Evolutionary conservation across 2,797 vertebrate genomes (phyloP), one percentile per base, ranked within the genome.

Genomic region (Tokudaia muenninki): DNA sequence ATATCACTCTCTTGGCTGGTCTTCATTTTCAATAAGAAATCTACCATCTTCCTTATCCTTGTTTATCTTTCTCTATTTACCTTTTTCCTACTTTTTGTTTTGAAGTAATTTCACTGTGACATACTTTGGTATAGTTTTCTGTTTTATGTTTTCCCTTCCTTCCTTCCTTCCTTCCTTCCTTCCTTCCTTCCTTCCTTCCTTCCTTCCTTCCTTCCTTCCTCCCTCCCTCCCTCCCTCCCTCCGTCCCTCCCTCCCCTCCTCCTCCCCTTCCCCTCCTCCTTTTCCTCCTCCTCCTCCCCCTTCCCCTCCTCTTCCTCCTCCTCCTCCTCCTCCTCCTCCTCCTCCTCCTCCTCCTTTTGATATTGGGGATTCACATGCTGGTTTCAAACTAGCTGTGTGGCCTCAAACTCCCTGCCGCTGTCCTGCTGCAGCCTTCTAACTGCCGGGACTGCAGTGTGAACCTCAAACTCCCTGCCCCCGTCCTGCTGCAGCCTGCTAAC

Each of bases 81-180:
- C 11, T 86, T 65, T 79, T 96, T 75, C 21, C 31, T 70, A n/a
- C 50, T 91, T 84, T 55, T 79, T 61, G 11, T 4, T 72, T 95
- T 96, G 72, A 90, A 92, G 9, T 70, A 91, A 72, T 86, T 95
- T 89, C 50, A 95, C 34, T 91, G 87, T 70, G 21, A 70, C 72
- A 31, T 78, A 22, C 22, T n/a, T 81, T 88, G 7, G 8, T 37
- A 47, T 63, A 26, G 22, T 75, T 95, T 78, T 90, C 37, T 81
- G 74, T 22, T 44, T 44, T 41, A 22, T 44, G 24, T 22, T 31
- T 12, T 31, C 17, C 44, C 13, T 47, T 6, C 0, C 8, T 65
- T 14, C 63, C 12, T 65, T 61, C 59, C 9, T 63, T 37, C 14
- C 16, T 72, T 72, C 16, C 7, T 72, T 21, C 34, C 1, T 72